Evolutionary conservation across 2,113 vertebrate genomes (phyloP), one percentile per base, ranked within the genome.

Genomic region (Ceratotherium simum): DNA sequence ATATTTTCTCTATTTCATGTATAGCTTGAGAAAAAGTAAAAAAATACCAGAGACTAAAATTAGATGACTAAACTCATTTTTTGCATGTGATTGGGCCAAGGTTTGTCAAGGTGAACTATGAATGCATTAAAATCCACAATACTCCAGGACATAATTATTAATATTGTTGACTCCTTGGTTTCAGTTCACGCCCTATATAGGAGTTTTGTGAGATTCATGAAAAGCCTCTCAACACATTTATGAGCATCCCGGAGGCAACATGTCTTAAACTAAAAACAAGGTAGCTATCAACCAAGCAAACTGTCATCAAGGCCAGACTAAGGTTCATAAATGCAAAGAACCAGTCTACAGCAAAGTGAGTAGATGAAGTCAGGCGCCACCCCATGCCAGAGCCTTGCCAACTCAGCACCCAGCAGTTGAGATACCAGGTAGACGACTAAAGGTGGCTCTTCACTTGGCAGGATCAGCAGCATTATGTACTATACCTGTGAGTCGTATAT

Each of bases 311-410:
- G 0, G 6, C 39, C 97, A 93, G 11, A 23, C 56, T 78, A 46
- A 85, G 73, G 39, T 76, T 82, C 72, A 75, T 67, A 97, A 97
- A 97, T 83, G 42, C n/a, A 96, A 98, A 87, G 10, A 60, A 67
- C 29, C 90, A 80, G 70, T 51, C 27, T 70, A 70, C 1, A 18
- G 20, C 0, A 18, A 58, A 46, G 27, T 18, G 12, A 97, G 67
- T 13, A 84, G 20, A 91, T 3, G 36, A 96, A 90, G 67, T 46
- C 48, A 56, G 39, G 8, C 65, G 21, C 56, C n/a, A 75, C 69
- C 54, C 39, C 39, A 91, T 75, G 48, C 62, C 72, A 95, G 70
- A 75, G 75, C 46, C 87, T 76, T 80, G 56, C 56, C 60, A 94
- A 60, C 79, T 80, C 85, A 65, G 39, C 80, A 96, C 18, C 81